These are phyloP conservation scores for Araneus ventricosus DNA, from an alignment of 1,140 invertebrate species.

Conservation along the genomic window DNA sequence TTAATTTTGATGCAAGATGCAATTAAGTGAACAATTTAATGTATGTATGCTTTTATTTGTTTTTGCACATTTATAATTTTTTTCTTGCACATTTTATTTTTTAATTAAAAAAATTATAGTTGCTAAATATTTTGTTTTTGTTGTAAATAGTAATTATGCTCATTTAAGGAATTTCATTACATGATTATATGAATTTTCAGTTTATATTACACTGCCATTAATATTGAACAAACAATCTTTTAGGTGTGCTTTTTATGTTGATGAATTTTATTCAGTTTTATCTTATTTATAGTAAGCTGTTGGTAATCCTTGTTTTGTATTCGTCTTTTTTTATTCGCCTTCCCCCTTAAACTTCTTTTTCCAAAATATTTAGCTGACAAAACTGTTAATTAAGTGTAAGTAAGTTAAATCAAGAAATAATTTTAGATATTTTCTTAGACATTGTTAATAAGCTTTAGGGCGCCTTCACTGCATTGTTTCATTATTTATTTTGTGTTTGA, in stretches of 20 bases:
- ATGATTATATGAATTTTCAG: not conserved
- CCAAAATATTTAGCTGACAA: too few relatives aligned
- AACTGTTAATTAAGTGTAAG: too few relatives aligned
- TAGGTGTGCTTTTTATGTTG: too few relatives aligned
- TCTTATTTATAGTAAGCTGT: too few relatives aligned
- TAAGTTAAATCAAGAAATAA: too few relatives aligned
- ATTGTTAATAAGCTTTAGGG: not conserved
- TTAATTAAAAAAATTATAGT: not conserved
- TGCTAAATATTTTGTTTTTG: not conserved
- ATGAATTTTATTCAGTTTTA: too few relatives aligned
- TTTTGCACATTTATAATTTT: not conserved
- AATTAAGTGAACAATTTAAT: not conserved
- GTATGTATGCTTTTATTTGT: not conserved
- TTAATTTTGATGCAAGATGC: too few relatives aligned
- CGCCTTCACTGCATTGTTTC: not conserved
- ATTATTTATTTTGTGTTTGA: conserved; percentile 6
- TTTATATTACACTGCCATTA: conserved; percentile 3
- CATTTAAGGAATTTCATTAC: not conserved
- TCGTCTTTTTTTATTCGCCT: too few relatives aligned
- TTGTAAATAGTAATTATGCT: not conserved
- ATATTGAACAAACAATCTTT: not conserved
- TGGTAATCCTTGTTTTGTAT: too few relatives aligned
- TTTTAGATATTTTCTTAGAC: not conserved
- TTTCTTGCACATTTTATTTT: not conserved
- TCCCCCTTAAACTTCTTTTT: too few relatives aligned